Evolutionary conservation across 1,140 invertebrate species (phyloP).

Genomic region (Aphaenogaster ashmeadi): DNA sequence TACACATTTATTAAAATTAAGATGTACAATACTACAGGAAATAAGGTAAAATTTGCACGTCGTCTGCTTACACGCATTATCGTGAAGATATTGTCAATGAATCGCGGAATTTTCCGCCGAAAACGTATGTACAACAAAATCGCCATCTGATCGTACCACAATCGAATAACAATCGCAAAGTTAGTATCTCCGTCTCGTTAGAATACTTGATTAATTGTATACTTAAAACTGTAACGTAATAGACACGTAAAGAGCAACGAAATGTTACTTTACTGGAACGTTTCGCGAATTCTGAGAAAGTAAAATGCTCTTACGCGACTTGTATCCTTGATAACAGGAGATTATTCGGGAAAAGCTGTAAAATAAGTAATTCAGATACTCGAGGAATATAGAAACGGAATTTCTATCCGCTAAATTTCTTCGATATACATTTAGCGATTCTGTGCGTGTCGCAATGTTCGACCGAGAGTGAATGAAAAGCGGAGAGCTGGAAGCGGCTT

Average conservation of each 20-base stretch:
- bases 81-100: background rate
- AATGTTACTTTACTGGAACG: background rate
- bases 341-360: background rate
- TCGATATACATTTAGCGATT: constrained; percentile 21
- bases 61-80: background rate
- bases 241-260: background rate
- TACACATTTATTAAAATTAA: background rate
- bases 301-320: background rate
- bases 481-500: too few relatives aligned
- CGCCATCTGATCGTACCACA: background rate
- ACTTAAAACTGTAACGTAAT: background rate
- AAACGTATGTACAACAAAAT: background rate
- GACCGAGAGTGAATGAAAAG: background rate
- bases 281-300: background rate
- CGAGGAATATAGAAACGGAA: background rate
- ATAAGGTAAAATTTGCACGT: background rate
- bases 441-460: constrained; percentile 3
- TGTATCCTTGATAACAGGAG: background rate
- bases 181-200: background rate
- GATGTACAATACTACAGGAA: background rate
- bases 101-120: background rate
- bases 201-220: background rate
- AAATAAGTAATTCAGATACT: constrained; percentile 30
- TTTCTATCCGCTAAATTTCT: background rate
- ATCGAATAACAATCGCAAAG: constrained; percentile 10